Base-by-base conservation (phyloP, 2,888 invertebrate species). In the Rhagonycha fulva region DNA sequence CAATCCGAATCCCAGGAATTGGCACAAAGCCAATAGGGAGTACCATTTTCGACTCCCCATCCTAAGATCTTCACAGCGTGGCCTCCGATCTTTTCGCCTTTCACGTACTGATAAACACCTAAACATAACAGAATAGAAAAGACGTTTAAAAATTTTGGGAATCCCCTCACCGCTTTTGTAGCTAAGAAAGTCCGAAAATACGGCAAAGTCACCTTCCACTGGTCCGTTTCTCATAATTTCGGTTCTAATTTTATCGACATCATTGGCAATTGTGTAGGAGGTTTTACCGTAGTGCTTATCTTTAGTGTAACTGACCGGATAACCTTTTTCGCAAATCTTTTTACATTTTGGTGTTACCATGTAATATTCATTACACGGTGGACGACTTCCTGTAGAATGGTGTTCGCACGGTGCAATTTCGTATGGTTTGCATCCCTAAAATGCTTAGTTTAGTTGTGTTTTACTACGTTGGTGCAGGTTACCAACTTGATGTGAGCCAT, bases 1-100 rank as follows among this genome's bases (percentile, higher is more conserved):
- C 97, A 98, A 87, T 97, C 97, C 0, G 91, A 90, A 89, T 97
- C 97, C 97, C 97, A 98, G 0, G 96, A 96, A 89, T 97, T 97
- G 71, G 95, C 96, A 82, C 96, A 92, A 26, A 96, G 90, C 97
- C 97, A 97, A 87, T 96, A 97, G 62, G 94, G 94, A 72, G 90
- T 91, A 5, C 90, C 91, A 70, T 92, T 90, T 79, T 95, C 94
- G 0, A 91, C 92, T 60, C 97, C 97, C 95, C 96, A 98, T 14
- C 97, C 96, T 67, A 96, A 87, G 70, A 97, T 93, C 84, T 94
- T 94, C 74, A 97, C 92, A 26, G 96, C 96, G 87, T 97, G 96
- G 0, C 96, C 96, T 14, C 96, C 97, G 2, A 96, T 88, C 24
- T 88, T 89, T 12, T 90, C 89, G 9, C 96, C 96, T 75, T 91